Conservation (phyloP, 2,797 vertebrate genomes). For the Muscicapa comitata region DNA sequence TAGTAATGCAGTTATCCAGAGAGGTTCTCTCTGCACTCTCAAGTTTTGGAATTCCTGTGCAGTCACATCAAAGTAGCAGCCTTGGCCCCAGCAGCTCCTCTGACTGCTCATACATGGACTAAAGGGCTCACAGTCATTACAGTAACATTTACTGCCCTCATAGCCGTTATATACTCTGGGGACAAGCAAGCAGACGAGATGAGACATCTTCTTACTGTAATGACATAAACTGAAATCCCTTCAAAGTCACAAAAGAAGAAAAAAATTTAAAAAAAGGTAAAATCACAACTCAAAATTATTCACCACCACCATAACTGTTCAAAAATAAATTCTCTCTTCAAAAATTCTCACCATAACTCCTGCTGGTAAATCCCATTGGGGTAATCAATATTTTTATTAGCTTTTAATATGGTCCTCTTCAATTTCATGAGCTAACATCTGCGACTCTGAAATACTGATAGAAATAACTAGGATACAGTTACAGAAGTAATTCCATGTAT, state of each 20-base stretch:
- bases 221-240: not conserved
- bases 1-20: not conserved
- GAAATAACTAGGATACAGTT: not conserved
- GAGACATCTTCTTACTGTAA: not conserved
- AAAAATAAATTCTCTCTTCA: not conserved
- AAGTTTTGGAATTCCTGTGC: not conserved
- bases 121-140: not conserved
- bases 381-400: not conserved
- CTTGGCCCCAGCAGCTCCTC: not conserved
- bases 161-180: not conserved
- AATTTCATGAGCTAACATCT: not conserved
- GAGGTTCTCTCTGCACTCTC: not conserved
- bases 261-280: not conserved
- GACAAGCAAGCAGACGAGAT: not conserved
- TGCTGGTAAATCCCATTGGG: not conserved
- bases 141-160: not conserved
- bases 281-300: not conserved
- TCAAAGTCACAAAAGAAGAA: not conserved
- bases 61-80: not conserved
- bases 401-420: not conserved
- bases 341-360: not conserved
- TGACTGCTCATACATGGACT: accelerated
- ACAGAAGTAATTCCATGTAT: not conserved
- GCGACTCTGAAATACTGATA: not conserved
- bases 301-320: not conserved